Conservation (phyloP, 2,888 invertebrate genomes). For the Zhuqinia jingwanae region DNA sequence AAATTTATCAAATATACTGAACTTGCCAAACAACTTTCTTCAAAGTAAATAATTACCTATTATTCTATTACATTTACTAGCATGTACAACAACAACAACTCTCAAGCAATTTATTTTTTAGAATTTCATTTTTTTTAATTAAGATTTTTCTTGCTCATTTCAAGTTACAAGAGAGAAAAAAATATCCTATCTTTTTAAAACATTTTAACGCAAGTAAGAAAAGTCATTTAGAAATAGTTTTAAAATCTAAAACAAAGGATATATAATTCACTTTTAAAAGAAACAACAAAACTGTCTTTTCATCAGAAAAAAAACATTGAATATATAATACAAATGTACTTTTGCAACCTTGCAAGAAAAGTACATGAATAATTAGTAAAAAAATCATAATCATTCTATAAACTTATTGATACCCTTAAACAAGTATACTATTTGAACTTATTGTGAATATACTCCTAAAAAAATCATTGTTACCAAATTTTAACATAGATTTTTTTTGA, state of each 20-base stretch:
- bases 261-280: neutral
- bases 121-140: neutral
- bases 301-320: neutral
- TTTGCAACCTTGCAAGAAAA: too few species aligned
- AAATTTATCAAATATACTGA: conserved; percentile 99
- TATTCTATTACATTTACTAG: too few species aligned
- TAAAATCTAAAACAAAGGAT: too few species aligned
- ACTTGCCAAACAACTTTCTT: conserved; percentile 98
- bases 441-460: conserved; percentile 34
- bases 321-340: neutral
- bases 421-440: conserved; percentile 68
- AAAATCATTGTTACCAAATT: conserved; percentile 46
- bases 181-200: neutral
- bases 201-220: too few species aligned
- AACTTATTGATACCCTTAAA: conserved; percentile 62
- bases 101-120: too few species aligned
- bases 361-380: conserved; percentile 1
- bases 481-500: neutral
- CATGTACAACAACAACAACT: too few species aligned
- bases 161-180: neutral
- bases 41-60: conserved; percentile 90
- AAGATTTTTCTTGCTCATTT: neutral
- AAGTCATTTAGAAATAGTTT: too few species aligned
- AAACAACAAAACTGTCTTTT: neutral
- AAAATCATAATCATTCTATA: conserved; percentile 67